phyloP scores from a whole-genome alignment of 2,113 vertebrate genomes.

The Casuarius casuarius region DNA sequence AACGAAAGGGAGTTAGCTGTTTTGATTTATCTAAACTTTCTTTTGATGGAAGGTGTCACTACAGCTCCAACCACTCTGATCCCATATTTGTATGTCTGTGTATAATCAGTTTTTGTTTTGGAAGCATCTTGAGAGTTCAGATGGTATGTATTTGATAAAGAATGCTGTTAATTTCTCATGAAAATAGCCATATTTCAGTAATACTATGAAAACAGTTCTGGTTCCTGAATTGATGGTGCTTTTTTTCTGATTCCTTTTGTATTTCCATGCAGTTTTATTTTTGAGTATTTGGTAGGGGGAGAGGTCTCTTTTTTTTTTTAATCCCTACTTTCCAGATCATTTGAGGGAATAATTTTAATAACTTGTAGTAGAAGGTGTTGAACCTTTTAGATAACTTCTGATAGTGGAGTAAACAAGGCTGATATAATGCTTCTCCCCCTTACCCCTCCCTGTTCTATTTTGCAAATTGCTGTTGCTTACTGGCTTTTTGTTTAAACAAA shows the following conservation, averaged over 20 bases:
- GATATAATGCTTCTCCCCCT: not conserved
- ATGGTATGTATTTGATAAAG: not conserved
- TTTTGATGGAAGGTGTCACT: not conserved
- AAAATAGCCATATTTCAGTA: not conserved
- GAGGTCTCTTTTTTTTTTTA: too few relatives aligned
- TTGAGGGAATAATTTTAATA: not conserved
- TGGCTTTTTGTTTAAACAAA: not conserved
- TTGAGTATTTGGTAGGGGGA: not conserved
- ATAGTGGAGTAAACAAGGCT: not conserved
- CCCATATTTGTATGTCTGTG: not conserved
- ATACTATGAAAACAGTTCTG: not conserved
- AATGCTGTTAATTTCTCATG: not conserved
- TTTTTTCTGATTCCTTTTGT: not conserved
- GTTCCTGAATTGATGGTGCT: not conserved
- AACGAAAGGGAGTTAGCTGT: not conserved
- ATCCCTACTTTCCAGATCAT: not conserved
- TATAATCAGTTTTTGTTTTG: not conserved
- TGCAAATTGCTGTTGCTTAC: not conserved
- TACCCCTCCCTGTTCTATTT: not conserved
- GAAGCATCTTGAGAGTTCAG: not conserved
- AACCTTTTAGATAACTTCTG: not conserved
- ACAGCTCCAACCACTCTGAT: not conserved
- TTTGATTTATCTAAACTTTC: not conserved
- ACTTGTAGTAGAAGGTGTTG: not conserved
- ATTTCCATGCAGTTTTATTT: not conserved